Evolutionary conservation across 1,140 invertebrate species (phyloP).

Genomic region (Notospermus geniculatus): DNA sequence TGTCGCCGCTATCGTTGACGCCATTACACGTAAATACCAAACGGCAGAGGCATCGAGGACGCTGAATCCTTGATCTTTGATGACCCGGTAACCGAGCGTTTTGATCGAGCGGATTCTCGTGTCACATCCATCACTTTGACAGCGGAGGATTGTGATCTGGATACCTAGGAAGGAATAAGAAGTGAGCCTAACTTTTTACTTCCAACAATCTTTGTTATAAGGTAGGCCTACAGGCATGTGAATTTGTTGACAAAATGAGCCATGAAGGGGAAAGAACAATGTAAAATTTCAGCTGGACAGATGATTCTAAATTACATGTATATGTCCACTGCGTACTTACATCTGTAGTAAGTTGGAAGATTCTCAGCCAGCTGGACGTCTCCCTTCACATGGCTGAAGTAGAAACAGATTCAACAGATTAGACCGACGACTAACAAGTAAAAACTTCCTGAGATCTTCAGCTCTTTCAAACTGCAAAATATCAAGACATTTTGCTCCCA

Average conservation of each 20-base stretch:
- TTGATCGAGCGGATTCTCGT: conserved; percentile 51
- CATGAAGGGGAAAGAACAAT: too few relatives aligned
- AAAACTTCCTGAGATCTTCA: too few relatives aligned
- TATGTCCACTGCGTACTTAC: background rate
- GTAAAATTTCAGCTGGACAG: too few relatives aligned
- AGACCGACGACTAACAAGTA: too few relatives aligned
- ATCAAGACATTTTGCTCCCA: too few relatives aligned
- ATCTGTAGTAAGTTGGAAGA: conserved; percentile 39
- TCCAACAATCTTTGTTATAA: too few relatives aligned
- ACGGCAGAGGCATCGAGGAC: conserved; percentile 49
- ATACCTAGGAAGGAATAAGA: conserved; percentile 36
- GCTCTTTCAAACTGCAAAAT: too few relatives aligned
- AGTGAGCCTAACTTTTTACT: too few relatives aligned
- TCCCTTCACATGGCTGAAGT: conserved; percentile 44
- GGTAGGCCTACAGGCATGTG: too few relatives aligned
- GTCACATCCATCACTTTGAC: conserved; percentile 55
- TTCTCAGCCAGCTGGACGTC: conserved; percentile 47
- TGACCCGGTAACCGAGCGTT: conserved; percentile 47
- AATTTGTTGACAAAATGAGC: too few relatives aligned
- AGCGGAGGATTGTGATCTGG: conserved; percentile 52
- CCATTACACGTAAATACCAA: conserved; percentile 52
- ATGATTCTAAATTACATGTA: too few relatives aligned
- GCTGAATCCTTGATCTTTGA: conserved; percentile 45
- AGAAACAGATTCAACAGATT: conserved; percentile 17
- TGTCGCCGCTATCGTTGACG: conserved; percentile 33